Evolutionary conservation across 1,140 invertebrate genomes (phyloP).

Genomic region (Drosophila novamexicana): DNA sequence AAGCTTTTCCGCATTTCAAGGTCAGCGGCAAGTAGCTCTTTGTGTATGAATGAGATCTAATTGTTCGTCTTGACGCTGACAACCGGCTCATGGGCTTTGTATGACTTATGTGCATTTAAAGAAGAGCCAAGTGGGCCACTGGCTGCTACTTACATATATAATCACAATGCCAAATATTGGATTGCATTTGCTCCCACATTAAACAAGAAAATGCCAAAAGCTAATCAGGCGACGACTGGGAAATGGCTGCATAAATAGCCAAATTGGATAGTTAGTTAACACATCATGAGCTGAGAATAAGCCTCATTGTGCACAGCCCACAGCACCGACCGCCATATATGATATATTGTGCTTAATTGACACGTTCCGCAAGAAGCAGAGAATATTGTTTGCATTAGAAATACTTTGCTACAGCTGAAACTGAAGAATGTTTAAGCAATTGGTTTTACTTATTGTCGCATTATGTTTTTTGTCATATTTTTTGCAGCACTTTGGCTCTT

Average conservation of each 20-base stretch:
- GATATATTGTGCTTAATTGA: conserved; percentile 42
- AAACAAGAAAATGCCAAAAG: conserved; percentile 11
- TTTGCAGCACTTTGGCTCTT: conserved; percentile 13
- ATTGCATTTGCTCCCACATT: conserved; percentile 35
- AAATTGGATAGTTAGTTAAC: conserved; percentile 17
- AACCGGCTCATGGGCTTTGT: conserved; percentile 40
- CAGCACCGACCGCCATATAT: conserved; percentile 2
- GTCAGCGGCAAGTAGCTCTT: conserved; percentile 75
- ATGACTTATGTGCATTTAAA: conserved; percentile 7
- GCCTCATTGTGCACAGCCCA: conserved; percentile 6
- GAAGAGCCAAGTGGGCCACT: conserved; percentile 25
- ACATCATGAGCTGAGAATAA: not conserved
- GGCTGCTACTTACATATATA: conserved; percentile 36
- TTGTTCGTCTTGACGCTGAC: conserved; percentile 65
- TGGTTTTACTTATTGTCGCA: conserved; percentile 15
- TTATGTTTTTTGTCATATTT: conserved; percentile 3
- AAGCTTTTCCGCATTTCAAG: conserved; percentile 67
- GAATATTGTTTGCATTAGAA: conserved; percentile 25
- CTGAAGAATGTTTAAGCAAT: conserved; percentile 34
- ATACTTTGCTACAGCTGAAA: conserved; percentile 28
- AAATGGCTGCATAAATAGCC: conserved; percentile 10
- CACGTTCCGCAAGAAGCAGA: not conserved
- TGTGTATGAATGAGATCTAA: conserved; percentile 78
- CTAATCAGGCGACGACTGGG: conserved; percentile 1
- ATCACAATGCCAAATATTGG: conserved; percentile 59